Base-by-base conservation (phyloP, 2,113 vertebrate genomes). In the Amblyopsis rosae region DNA sequence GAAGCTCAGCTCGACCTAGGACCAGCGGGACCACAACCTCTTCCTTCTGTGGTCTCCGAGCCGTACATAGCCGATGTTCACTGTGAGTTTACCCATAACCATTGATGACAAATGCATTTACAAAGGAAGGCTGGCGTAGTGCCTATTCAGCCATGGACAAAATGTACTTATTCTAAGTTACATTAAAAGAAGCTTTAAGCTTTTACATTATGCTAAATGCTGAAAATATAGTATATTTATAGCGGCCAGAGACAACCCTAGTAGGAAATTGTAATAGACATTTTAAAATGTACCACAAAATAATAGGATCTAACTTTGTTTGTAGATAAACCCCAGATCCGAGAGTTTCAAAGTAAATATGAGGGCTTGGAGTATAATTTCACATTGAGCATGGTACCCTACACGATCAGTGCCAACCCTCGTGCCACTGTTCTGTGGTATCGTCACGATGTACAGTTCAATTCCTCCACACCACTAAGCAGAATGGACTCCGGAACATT, bases 71-170 rank as follows among this genome's bases (percentile, higher is more conserved):
- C 83, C 61, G 32, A 6, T 55, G 60, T 91, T 0, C 9, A 49
- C 56, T 85, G 91, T 92, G 54, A 84, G 91, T 84, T 32, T 59
- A 33, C 47, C 17, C 0, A 9, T 1, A 51, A 33, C 6, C 69
- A 1, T 55, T 53, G 1, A 41, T 41, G 5, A 13, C 1, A 53
- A 12, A 16, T 9, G 19, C 46, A 4, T 62, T 53, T 32, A 3
- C 16, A 41, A 9, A 15, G 3, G 8, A 54, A n/a, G 12, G 13
- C 16, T n/a, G 7, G 12, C 1, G n/a, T 53, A 53, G 8, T n/a
- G 10, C 17, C 9, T 12, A 58, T 32, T 15, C 51, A 59, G 32
- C 12, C 3, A 9, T 32, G 4, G 3, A 32, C 10, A 58, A 10
- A 19, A 33, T 59, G 19, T 13, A 54, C 7, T 54, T 13, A 53